Evolutionary conservation across 37 sponge, comb jelly and placozoan genomes (phyloP).

Genomic region (Diacarnus erythraeanus): DNA sequence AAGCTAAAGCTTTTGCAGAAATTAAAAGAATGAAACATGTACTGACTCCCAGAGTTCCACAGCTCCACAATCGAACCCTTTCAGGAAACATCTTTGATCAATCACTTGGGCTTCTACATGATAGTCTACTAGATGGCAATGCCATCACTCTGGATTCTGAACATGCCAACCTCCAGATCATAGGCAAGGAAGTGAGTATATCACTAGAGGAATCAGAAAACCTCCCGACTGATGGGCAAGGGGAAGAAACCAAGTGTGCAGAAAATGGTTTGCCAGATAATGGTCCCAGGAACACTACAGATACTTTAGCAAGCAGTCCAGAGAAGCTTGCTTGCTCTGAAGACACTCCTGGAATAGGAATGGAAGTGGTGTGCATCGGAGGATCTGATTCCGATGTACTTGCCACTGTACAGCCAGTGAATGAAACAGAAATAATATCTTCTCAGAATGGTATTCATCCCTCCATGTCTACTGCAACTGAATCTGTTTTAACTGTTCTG

Average conservation of each 20-base stretch:
- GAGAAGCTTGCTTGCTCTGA: neutral
- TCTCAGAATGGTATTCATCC: neutral
- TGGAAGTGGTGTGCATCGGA: constrained; percentile 2
- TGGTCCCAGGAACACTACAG: neutral
- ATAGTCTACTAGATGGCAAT: neutral
- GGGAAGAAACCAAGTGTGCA: neutral
- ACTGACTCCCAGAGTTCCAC: constrained; percentile 37
- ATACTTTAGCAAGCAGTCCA: neutral
- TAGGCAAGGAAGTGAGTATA: constrained; percentile 1
- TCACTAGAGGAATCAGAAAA: neutral
- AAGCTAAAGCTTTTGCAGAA: constrained; percentile 3
- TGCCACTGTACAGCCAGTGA: neutral
- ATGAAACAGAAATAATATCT: neutral
- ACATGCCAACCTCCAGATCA: neutral
- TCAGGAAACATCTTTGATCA: constrained; percentile 18
- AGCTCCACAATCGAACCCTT: constrained; percentile 20
- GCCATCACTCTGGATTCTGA: neutral
- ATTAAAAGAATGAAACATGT: constrained; percentile 24
- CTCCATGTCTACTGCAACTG: neutral
- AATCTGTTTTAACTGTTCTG: neutral
- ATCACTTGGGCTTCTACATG: constrained; percentile 9
- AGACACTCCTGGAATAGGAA: constrained; percentile 10
- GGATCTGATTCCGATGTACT: neutral
- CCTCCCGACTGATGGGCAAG: neutral
- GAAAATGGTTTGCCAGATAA: too few species aligned